phyloP scores from a whole-genome alignment of 1,140 invertebrate genomes.

The Lucilia cuprina region DNA sequence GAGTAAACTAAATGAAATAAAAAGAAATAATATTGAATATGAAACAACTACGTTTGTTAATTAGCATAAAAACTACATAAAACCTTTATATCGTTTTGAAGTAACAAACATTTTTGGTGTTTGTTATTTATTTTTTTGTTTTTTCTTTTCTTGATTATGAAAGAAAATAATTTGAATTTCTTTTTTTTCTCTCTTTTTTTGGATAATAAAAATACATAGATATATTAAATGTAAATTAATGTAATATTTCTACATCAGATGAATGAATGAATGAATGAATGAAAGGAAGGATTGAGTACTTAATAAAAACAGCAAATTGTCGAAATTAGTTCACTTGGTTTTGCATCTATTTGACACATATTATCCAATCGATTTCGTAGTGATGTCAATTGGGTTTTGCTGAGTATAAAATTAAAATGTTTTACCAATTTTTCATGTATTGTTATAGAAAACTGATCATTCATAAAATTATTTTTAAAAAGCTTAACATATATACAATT shows the following conservation, averaged over 20 bases:
- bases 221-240: background rate
- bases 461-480: no score
- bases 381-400: background rate
- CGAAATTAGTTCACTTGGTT: background rate
- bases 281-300: background rate
- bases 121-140: no score
- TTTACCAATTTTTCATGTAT: no score
- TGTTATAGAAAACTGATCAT: no score
- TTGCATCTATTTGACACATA: conserved; percentile 28
- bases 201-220: background rate
- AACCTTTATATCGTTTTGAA: background rate
- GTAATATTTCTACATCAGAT: background rate
- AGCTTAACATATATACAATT: no score
- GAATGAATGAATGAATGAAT: background rate
- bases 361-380: background rate
- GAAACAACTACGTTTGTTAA: background rate
- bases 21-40: background rate
- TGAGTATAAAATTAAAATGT: no score
- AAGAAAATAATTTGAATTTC: background rate
- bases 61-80: background rate
- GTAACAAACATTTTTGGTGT: background rate
- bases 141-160: background rate
- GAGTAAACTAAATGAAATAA: background rate
- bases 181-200: background rate
- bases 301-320: background rate